Conservation (phyloP, 2,797 vertebrate genomes). For the Falco biarmicus region DNA sequence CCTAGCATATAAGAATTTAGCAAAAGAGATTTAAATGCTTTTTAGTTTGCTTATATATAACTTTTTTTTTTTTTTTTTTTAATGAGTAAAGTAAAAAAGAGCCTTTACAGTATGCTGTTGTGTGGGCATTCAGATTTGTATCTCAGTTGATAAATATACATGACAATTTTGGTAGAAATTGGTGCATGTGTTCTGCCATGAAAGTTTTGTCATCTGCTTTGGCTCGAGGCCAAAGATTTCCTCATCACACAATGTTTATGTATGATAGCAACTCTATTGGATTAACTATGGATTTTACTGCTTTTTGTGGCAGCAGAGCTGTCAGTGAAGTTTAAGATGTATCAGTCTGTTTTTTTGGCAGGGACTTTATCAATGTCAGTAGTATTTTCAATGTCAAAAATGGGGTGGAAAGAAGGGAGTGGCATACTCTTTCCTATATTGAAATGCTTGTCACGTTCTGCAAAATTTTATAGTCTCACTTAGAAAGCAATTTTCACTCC, state of each 20-base stretch:
- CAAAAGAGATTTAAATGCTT: background rate
- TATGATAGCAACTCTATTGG: background rate
- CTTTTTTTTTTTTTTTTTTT: background rate
- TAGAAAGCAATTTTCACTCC: slow-evolving; percentile 27
- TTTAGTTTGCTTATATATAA: background rate
- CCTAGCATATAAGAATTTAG: background rate
- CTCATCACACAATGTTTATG: background rate
- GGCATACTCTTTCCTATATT: background rate
- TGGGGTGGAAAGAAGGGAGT: slow-evolving; percentile 25
- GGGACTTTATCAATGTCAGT: background rate
- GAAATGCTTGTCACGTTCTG: slow-evolving; percentile 19
- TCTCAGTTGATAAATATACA: slow-evolving; percentile 17
- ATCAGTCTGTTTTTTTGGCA: slow-evolving; percentile 27
- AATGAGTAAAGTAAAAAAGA: background rate
- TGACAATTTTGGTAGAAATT: background rate
- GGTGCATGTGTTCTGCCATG: background rate
- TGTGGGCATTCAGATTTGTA: background rate
- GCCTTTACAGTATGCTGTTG: background rate
- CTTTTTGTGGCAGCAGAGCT: slow-evolving; percentile 11
- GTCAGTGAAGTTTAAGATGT: background rate
- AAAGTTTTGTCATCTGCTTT: background rate
- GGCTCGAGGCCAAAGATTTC: slow-evolving; percentile 19
- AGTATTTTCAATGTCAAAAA: background rate
- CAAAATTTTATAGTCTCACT: background rate
- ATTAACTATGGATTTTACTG: slow-evolving; percentile 22